phyloP scores from a whole-genome alignment of 2,888 invertebrate genomes.

The Cheilosia soror region DNA sequence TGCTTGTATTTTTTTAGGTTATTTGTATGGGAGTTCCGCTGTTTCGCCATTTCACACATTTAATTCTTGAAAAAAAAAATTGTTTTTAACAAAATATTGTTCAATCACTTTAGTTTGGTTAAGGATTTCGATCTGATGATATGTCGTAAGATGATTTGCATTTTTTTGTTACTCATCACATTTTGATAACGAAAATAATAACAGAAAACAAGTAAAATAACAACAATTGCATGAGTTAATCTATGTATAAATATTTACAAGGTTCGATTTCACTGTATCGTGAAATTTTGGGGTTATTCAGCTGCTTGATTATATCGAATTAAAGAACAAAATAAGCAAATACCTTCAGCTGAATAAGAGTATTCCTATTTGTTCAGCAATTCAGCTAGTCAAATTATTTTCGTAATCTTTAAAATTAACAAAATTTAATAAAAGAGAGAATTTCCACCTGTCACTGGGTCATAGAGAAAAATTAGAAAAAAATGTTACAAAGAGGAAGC shows the following conservation, averaged over 20 bases:
- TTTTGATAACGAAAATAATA: slow-evolving; percentile 26
- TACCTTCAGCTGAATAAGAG: slow-evolving; percentile 17
- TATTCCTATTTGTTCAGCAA: slow-evolving; percentile 1
- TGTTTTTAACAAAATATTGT: slow-evolving; percentile 38
- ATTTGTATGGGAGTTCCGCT: slow-evolving; percentile 77
- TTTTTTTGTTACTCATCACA: slow-evolving; percentile 49
- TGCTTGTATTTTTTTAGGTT: slow-evolving; percentile 68
- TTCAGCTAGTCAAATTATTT: slow-evolving; percentile 3
- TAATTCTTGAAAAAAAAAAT: slow-evolving; percentile 32
- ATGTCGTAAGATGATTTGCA: slow-evolving; percentile 64
- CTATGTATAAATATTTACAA: slow-evolving; percentile 64
- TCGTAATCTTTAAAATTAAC: not conserved
- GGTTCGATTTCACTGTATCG: slow-evolving; percentile 35
- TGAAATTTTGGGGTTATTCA: slow-evolving; percentile 19
- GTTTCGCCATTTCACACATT: slow-evolving; percentile 78
- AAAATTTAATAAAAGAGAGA: slow-evolving; percentile 4
- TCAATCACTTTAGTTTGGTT: slow-evolving; percentile 69
- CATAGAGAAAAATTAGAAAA: slow-evolving; percentile 11
- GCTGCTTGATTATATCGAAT: not conserved
- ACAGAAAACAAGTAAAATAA: slow-evolving; percentile 26
- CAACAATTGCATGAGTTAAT: slow-evolving; percentile 31
- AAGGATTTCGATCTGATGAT: slow-evolving; percentile 64
- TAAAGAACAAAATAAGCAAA: not conserved
- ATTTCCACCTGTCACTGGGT: slow-evolving; percentile 70
- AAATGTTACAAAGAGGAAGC: slow-evolving; percentile 24